A percentile compares a stretch with the other conserved stretches of the same genome.
Evolutionary conservation across 2,888 invertebrate genomes (phyloP).

Genomic region (Amblyteles armatorius): DNA sequence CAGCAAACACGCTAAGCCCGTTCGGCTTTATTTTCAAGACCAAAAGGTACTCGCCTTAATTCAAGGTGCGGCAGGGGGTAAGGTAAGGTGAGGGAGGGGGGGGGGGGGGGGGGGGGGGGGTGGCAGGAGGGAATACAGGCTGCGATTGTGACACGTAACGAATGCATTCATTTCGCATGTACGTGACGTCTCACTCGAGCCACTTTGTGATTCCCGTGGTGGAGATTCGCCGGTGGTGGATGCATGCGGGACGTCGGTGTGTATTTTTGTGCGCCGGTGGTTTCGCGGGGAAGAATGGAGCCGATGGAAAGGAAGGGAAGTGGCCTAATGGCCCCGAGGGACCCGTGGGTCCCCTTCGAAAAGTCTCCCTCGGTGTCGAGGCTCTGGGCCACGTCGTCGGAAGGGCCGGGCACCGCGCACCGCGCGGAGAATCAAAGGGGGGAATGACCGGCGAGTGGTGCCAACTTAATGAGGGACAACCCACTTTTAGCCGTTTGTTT

Average conservation of each 20-base stretch:
- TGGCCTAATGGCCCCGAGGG: conserved; percentile 74
- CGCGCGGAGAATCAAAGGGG: conserved; percentile 66
- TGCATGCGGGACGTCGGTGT: conserved; percentile 42
- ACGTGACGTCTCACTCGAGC: conserved; percentile 79
- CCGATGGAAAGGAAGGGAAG: conserved; percentile 35
- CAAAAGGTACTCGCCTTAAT: conserved; percentile 50
- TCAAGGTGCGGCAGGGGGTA: conserved; percentile 47
- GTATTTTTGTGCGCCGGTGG: conserved; percentile 40
- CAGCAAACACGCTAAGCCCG: conserved; percentile 11
- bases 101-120: neutral
- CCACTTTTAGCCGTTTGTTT: conserved; percentile 78
- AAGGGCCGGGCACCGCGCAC: conserved; percentile 33
- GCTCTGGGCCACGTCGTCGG: conserved; percentile 64
- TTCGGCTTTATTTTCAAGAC: conserved; percentile 40
- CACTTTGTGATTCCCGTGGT: conserved; percentile 58
- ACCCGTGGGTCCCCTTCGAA: conserved; percentile 71
- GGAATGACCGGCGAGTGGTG: conserved; percentile 77
- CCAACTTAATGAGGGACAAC: conserved; percentile 81
- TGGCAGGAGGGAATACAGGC: conserved; percentile 25
- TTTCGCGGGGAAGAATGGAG: conserved; percentile 31
- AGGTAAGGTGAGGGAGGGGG: neutral
- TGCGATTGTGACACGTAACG: conserved; percentile 77
- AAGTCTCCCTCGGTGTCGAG: conserved; percentile 71
- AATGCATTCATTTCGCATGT: conserved; percentile 79
- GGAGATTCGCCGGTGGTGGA: conserved; percentile 38